Evolutionary conservation across 30 jellyfish, hydroid and myxozoan genomes (phyloP), one percentile per base, ranked within the genome.

Genomic region (Hydra vulgaris): DNA sequence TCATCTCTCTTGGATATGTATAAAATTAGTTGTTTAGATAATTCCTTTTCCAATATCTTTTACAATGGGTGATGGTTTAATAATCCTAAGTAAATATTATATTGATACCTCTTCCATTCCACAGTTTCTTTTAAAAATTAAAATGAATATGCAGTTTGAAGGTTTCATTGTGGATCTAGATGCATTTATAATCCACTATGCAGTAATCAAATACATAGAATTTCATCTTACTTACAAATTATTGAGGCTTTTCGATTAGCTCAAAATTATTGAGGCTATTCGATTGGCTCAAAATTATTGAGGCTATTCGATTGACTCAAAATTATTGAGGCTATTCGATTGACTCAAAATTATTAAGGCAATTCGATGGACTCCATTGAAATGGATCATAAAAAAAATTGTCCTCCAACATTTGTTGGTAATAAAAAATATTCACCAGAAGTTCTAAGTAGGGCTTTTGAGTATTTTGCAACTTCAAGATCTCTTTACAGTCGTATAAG

Each of bases 381-480:
- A 40, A 3, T 3, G 61, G 8, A 3, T 40, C 61, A 3, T 3
- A 40, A 40, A 40, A 40, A 40, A 40, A 40, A 40, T 5, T 40
- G 61, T 40, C 61, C 61, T 3, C 12, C 12, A 40, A 12, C 61
- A 40, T 40, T 40, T 40, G 61, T 40, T 40, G 61, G 61, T 40
- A 40, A 40, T 40, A 40, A 40, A 3, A 40, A 40, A 40, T 40
- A 40, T 40, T 40, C 12, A 40, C 61, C 61, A 40, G 61, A 40
- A 40, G 12, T 40, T 40, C 61, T 40, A 3, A 5, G 12, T 40
- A 7, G 75, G 25, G 75, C 75, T n/a, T 68, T 68, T 68, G 75
- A 68, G 27, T 68, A 68, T 68, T 68, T 68, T 68, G 75, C 75
- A 23, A 68, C 4, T 3, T n/a, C 26, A n/a, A 68, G 75, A 68